A percentile compares a stretch with the other conserved stretches of the same genome.
Evolutionary conservation across 2,113 vertebrate genomes (phyloP).

Genomic region (Rattus norvegicus): GRCr8 NC_086035.1:24451501-24452000

Average conservation of each 20-base stretch:
- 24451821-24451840: slow-evolving; percentile 8
- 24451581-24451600: slow-evolving; percentile 36
- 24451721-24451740: neutral
- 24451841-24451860: neutral
- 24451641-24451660: slow-evolving; percentile 57
- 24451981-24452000: neutral
- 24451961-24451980: neutral
- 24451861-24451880: too few species aligned
- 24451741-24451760: slow-evolving; percentile 49
- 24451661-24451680: slow-evolving; percentile 42
- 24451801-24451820: neutral
- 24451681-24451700: slow-evolving; percentile 14
- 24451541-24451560: neutral
- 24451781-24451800: slow-evolving; percentile 17
- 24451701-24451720: neutral
- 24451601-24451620: slow-evolving; percentile 56
- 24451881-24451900: neutral
- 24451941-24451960: neutral
- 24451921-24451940: neutral
- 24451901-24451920: neutral
- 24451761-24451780: neutral
- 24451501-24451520: neutral
- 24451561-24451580: neutral
- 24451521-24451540: neutral
- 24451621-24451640: slow-evolving; percentile 35